These are phyloP conservation scores for Connochaetes taurinus DNA, from an alignment of 2,113 vertebrate genomes.

Conservation along the genomic window DNA sequence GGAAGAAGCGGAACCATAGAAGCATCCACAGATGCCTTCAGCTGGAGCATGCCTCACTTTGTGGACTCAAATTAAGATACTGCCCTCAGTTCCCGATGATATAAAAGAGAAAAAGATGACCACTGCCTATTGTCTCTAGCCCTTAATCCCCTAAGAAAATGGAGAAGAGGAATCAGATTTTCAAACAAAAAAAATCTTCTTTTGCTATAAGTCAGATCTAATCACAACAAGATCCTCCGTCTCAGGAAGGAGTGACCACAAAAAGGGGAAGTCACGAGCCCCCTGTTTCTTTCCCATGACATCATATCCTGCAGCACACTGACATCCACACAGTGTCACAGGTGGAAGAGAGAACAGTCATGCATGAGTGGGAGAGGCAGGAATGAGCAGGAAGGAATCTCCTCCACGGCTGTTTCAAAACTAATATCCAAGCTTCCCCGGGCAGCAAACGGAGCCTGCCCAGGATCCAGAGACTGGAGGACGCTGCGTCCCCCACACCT, in stretches of 20 bases:
- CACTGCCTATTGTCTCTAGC: accelerated
- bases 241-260: neutral
- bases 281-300: neutral
- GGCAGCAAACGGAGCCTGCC: neutral
- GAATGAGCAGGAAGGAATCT: neutral
- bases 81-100: neutral
- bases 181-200: neutral
- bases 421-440: neutral
- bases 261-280: neutral
- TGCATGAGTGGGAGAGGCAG: neutral
- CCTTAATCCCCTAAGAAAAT: neutral
- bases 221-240: accelerated
- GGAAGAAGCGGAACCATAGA: neutral
- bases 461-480: neutral
- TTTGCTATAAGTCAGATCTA: neutral
- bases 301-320: accelerated
- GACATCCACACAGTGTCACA: neutral
- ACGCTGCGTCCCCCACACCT: neutral
- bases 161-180: neutral
- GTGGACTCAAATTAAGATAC: neutral
- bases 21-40: neutral
- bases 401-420: neutral
- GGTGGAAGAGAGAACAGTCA: neutral
- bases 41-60: neutral
- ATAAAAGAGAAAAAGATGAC: neutral